Conservation (phyloP, 1,140 invertebrate genomes). For the Brachionus sp. region DNA sequence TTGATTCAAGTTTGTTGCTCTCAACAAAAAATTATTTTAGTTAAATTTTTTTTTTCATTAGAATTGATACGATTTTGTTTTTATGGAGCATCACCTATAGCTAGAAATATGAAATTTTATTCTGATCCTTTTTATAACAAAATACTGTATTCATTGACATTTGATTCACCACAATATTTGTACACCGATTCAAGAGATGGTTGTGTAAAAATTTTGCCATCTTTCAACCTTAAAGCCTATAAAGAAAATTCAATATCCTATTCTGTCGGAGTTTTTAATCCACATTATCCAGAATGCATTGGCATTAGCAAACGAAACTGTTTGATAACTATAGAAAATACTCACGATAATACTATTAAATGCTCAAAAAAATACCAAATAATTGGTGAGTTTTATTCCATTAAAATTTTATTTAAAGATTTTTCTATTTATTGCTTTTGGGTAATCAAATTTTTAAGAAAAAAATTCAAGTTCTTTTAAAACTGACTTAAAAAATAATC, state of each 20-base stretch:
- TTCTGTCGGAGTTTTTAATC: slow-evolving; percentile 29
- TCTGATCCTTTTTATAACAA: not conserved
- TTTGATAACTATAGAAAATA: not conserved
- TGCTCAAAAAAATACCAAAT: slow-evolving; percentile 23
- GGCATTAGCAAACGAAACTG: not conserved
- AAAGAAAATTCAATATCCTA: not conserved
- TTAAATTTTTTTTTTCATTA: not conserved
- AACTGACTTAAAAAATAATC: too few relatives aligned
- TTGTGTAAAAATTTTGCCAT: slow-evolving; percentile 39
- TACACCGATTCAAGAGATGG: slow-evolving; percentile 8
- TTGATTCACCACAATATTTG: slow-evolving; percentile 8
- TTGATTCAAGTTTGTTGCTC: not conserved
- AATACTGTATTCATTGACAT: not conserved
- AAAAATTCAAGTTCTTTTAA: too few relatives aligned
- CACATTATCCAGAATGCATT: not conserved
- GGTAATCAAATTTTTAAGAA: too few relatives aligned
- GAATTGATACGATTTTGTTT: slow-evolving; percentile 34
- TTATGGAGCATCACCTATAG: not conserved
- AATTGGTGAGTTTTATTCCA: not conserved
- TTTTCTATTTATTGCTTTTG: not conserved
- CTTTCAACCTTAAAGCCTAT: not conserved
- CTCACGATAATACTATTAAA: not conserved
- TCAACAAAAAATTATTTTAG: not conserved
- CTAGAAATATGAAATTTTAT: not conserved
- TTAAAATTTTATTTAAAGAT: not conserved